Evolutionary conservation across 2,113 vertebrate genomes (phyloP).

Genomic region (Lepisosteus osseus): DNA sequence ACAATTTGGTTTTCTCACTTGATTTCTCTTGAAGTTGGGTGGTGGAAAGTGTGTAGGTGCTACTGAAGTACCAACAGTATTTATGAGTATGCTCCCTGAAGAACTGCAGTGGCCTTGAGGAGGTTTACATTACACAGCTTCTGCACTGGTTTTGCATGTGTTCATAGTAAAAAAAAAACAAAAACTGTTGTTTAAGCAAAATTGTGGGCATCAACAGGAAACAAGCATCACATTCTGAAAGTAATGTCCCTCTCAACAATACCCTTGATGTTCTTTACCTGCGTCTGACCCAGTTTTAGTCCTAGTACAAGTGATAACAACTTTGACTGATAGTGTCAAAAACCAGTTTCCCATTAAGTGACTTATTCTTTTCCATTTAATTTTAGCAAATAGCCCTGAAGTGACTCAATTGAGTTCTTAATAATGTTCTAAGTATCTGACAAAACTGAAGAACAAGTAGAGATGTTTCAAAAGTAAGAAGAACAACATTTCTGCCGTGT

Average conservation of each 20-base stretch:
- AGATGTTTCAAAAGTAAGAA: too few species aligned
- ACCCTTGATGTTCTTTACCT: not conserved
- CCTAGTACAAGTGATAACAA: not conserved
- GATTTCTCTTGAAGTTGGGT: slow-evolving; percentile 10
- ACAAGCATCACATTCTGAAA: not conserved
- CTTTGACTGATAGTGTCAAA: too few species aligned
- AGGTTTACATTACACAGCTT: not conserved
- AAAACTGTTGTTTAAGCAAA: not conserved
- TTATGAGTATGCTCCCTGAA: not conserved
- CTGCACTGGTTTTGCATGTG: not conserved
- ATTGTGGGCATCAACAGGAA: slow-evolving; percentile 3
- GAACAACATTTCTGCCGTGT: too few species aligned
- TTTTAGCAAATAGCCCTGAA: too few species aligned
- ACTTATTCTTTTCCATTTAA: too few species aligned
- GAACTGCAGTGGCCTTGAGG: not conserved
- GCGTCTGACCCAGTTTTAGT: not conserved
- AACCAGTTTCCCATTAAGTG: too few species aligned
- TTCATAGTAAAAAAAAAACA: not conserved
- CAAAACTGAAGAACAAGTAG: too few species aligned
- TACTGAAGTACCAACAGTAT: not conserved
- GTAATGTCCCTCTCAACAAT: not conserved
- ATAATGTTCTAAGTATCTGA: too few species aligned
- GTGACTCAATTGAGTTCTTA: too few species aligned
- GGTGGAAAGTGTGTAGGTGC: not conserved
- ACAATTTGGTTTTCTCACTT: not conserved